Percentiles rank a stretch among this genome's conserved stretches.
phyloP scores from a whole-genome alignment of 2,888 invertebrate species.

The Muschampia plurimacula region DNA sequence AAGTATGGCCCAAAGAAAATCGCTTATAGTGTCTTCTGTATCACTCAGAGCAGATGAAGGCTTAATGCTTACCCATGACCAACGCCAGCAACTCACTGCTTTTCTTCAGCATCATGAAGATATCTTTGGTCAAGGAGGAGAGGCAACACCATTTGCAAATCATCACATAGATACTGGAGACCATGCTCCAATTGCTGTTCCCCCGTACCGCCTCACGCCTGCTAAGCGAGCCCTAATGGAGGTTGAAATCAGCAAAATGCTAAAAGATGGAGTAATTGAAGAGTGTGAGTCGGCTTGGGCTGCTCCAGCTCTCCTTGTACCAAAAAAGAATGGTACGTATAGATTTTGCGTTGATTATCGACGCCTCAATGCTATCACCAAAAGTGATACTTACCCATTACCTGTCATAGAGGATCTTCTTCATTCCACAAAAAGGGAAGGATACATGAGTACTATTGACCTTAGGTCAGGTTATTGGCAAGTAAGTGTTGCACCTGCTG shows the following conservation, averaged over 20 bases:
- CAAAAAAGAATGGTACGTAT: conserved; percentile 51
- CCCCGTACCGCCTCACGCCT: conserved; percentile 37
- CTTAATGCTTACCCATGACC: neutral
- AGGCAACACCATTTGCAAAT: conserved; percentile 43
- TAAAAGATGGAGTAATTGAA: conserved; percentile 48
- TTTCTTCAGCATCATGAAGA: neutral
- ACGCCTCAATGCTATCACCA: conserved; percentile 1
- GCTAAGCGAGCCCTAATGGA: conserved; percentile 20
- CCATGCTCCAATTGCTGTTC: conserved; percentile 24
- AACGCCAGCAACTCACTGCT: neutral
- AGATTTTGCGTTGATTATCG: conserved; percentile 15
- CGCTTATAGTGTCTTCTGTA: neutral
- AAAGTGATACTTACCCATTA: neutral
- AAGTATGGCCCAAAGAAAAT: neutral
- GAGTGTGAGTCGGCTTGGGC: conserved; percentile 60
- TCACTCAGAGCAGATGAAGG: neutral
- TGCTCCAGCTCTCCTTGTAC: conserved; percentile 56
- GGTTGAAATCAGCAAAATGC: conserved; percentile 41
- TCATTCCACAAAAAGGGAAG: neutral
- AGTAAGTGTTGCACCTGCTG: conserved; percentile 42
- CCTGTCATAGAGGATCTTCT: conserved; percentile 4
- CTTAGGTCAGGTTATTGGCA: conserved; percentile 61
- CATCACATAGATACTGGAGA: conserved; percentile 52
- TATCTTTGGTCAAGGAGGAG: conserved; percentile 29
- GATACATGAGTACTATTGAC: conserved; percentile 47